Evolutionary conservation across 2,888 invertebrate genomes (phyloP).

Genomic region (Hermaeophaga mercurialis): DNA sequence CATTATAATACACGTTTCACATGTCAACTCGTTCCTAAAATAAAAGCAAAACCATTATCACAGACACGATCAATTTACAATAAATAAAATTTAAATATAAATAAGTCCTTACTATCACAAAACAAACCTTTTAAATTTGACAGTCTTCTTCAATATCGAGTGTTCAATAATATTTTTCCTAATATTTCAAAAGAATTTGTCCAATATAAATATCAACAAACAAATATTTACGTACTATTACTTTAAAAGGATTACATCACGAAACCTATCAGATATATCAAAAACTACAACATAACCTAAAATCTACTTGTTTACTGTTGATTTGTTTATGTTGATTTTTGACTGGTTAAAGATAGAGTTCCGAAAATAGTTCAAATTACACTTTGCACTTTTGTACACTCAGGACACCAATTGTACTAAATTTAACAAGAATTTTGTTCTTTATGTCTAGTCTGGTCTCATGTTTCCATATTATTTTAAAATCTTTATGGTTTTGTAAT

Average conservation of each 20-base stretch:
- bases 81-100: slow-evolving; percentile 25
- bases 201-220: slow-evolving; percentile 36
- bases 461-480: not conserved
- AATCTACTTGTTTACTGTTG: slow-evolving; percentile 16
- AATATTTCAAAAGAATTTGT: slow-evolving; percentile 21
- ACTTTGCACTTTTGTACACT: not conserved
- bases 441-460: no score
- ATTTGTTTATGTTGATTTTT: slow-evolving; percentile 36
- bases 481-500: slow-evolving; percentile 15
- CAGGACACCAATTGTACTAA: not conserved
- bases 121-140: slow-evolving; percentile 29
- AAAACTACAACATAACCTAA: slow-evolving; percentile 41
- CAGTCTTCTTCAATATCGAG: slow-evolving; percentile 7
- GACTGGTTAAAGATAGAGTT: no score
- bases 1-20: slow-evolving; percentile 43
- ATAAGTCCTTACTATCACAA: slow-evolving; percentile 27
- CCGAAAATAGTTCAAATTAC: slow-evolving; percentile 1
- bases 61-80: slow-evolving; percentile 28
- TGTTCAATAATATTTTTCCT: slow-evolving; percentile 10
- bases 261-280: slow-evolving; percentile 3
- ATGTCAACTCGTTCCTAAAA: slow-evolving; percentile 32
- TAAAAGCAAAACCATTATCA: slow-evolving; percentile 25
- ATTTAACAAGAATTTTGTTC: not conserved
- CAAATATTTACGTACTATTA: slow-evolving; percentile 42
- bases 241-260: slow-evolving; percentile 44